Percentiles rank a stretch among this genome's conserved stretches.
Conservation (phyloP, 1,140 invertebrate species). For the Drosophila simulans region DNA sequence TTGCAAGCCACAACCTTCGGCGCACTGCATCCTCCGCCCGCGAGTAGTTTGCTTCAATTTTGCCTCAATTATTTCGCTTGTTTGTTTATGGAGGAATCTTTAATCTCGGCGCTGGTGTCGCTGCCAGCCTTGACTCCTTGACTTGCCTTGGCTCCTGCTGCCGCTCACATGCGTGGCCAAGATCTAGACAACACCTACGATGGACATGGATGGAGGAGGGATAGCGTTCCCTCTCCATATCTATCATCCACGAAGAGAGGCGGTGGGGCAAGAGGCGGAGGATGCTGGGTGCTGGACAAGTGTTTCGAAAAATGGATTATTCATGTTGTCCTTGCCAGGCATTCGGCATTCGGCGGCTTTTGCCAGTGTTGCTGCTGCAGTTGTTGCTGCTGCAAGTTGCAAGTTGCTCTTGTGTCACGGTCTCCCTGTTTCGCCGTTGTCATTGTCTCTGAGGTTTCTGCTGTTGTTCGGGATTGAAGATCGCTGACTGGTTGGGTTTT, state of each 20-base stretch:
- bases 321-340: constrained; percentile 70
- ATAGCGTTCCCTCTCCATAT: constrained; percentile 32
- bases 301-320: constrained; percentile 82
- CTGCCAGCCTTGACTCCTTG: constrained; percentile 64
- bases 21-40: constrained; percentile 12
- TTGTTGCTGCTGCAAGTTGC: constrained; percentile 8
- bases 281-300: constrained; percentile 49
- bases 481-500: constrained; percentile 15
- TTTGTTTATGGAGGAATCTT: constrained; percentile 84
- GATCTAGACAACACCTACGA: constrained; percentile 72
- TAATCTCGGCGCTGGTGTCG: constrained; percentile 71
- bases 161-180: constrained; percentile 71
- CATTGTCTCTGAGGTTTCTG: constrained; percentile 28
- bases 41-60: constrained; percentile 82
- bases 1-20: constrained; percentile 8
- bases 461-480: constrained; percentile 5
- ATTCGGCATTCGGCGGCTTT: constrained; percentile 6
- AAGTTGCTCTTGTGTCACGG: background rate
- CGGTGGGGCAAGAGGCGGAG: background rate
- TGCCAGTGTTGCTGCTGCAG: constrained; percentile 2
- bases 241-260: constrained; percentile 46
- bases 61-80: constrained; percentile 84
- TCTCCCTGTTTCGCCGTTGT: constrained; percentile 11
- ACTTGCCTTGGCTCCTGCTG: constrained; percentile 22
- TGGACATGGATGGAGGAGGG: constrained; percentile 9